These are phyloP conservation scores for Aphis gossypii DNA, from an alignment of 1,140 invertebrate genomes.

Conservation along the genomic window DNA sequence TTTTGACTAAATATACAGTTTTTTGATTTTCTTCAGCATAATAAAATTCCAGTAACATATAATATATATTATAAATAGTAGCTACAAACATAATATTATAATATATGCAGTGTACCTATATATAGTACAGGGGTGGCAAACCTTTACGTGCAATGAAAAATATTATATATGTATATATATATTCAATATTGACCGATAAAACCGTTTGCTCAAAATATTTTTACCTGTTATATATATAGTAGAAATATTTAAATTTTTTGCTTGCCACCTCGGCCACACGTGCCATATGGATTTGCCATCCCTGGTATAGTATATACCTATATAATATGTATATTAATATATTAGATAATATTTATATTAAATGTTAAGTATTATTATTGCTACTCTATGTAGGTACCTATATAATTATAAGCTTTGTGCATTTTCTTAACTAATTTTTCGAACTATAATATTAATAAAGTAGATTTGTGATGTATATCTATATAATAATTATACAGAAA, in stretches of 20 bases:
- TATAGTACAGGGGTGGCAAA: too few relatives aligned
- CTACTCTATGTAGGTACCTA: not conserved
- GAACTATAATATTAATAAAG: not conserved
- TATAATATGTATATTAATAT: too few relatives aligned
- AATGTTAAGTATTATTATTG: not conserved
- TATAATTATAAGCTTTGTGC: not conserved
- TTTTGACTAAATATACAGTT: not conserved
- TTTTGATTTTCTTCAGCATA: not conserved
- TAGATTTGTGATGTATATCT: not conserved
- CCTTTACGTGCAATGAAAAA: too few relatives aligned
- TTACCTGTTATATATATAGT: too few relatives aligned
- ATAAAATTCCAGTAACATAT: not conserved
- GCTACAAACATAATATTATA: not conserved
- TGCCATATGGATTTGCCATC: too few relatives aligned
- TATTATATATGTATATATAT: too few relatives aligned
- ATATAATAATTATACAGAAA: not conserved
- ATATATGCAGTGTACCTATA: not conserved
- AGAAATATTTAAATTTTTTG: too few relatives aligned
- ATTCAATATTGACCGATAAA: too few relatives aligned
- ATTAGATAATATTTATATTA: not conserved
- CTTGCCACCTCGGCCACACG: too few relatives aligned
- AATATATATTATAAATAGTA: too few relatives aligned
- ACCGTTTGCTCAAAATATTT: too few relatives aligned
- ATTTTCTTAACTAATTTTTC: not conserved
- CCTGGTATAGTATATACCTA: too few relatives aligned